Evolutionary conservation across 2,113 vertebrate genomes (phyloP).

Genomic region (Heptranchias perlo): DNA sequence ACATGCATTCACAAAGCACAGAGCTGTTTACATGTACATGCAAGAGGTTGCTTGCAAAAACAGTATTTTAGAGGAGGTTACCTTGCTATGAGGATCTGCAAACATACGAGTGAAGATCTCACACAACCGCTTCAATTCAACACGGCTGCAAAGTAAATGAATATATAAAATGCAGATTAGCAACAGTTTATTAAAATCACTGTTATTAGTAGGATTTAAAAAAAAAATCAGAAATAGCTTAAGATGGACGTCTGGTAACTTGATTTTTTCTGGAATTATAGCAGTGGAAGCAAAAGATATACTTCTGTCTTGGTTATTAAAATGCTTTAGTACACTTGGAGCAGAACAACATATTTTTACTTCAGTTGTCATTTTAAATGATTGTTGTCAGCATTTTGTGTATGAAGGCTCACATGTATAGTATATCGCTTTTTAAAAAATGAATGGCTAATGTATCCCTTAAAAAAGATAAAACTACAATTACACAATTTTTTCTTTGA

Average conservation of each 20-base stretch:
- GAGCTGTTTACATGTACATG: constrained; percentile 19
- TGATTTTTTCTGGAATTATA: background rate
- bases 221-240: background rate
- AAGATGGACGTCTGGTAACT: background rate
- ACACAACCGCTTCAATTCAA: constrained; percentile 93
- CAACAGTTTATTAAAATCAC: background rate
- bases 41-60: background rate
- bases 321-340: background rate
- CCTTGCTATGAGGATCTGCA: constrained; percentile 98
- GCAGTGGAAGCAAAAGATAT: background rate
- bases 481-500: background rate
- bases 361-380: background rate
- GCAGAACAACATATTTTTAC: background rate
- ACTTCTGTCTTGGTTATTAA: background rate
- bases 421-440: too few species aligned
- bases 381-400: background rate
- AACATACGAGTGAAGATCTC: constrained; percentile 99
- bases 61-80: constrained; percentile 47
- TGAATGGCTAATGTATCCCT: background rate
- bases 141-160: constrained; percentile 67
- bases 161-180: background rate
- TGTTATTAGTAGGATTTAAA: background rate
- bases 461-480: background rate
- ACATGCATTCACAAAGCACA: constrained; percentile 25
- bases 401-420: background rate